Conservation (phyloP, 1,140 invertebrate genomes). For the Tetramorium alpestre region DNA sequence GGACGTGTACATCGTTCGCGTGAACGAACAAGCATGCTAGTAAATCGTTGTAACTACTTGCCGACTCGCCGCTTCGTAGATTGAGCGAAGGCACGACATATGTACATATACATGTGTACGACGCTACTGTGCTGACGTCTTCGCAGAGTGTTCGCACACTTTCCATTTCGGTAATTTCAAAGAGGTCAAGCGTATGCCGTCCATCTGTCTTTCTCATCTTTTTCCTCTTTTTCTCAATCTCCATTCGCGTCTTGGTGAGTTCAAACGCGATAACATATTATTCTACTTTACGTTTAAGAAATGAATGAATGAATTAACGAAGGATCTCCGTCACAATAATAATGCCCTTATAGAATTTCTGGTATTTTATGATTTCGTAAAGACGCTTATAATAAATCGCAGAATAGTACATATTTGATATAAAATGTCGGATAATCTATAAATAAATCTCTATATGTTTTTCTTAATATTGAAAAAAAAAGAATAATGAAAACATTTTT, state of each 20-base stretch:
- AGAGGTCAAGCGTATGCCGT: constrained; percentile 56
- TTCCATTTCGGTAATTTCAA: constrained; percentile 77
- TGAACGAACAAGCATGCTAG: constrained; percentile 66
- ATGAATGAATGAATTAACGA: not conserved
- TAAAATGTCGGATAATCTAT: not conserved
- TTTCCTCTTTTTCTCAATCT: constrained; percentile 40
- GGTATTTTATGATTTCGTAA: not conserved
- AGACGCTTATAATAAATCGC: not conserved
- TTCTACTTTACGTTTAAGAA: not conserved
- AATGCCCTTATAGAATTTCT: constrained; percentile 41
- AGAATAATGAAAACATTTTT: not conserved
- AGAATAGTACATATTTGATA: not conserved
- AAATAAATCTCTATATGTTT: not conserved
- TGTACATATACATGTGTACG: constrained; percentile 7
- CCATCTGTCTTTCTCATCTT: not conserved
- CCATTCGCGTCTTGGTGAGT: not conserved
- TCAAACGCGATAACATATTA: constrained; percentile 13
- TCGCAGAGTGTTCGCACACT: constrained; percentile 60
- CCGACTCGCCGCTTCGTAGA: constrained; percentile 71
- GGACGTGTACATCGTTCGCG: constrained; percentile 59
- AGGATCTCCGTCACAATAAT: constrained; percentile 14
- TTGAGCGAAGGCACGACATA: constrained; percentile 68
- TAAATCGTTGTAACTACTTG: constrained; percentile 71
- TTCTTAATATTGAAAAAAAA: not conserved
- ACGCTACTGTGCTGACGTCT: constrained; percentile 62